Percentiles rank a stretch among this genome's conserved stretches.
Evolutionary conservation across 1,140 invertebrate genomes (phyloP).

Genomic region (Trichonephila inaurata): DNA sequence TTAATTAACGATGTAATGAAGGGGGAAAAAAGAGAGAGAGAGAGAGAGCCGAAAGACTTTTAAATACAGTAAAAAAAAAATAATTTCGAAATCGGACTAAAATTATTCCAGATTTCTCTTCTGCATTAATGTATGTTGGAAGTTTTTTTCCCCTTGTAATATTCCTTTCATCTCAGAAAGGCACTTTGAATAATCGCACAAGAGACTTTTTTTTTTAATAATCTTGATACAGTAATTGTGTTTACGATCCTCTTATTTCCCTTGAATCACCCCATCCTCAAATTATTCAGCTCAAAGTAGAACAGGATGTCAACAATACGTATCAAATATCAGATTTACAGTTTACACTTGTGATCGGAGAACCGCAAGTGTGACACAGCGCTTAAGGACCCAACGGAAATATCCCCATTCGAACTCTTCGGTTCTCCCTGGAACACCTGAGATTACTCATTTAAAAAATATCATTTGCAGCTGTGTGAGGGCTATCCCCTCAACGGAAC

Average conservation of each 20-base stretch:
- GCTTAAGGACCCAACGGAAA: not conserved
- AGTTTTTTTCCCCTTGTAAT: too few relatives aligned
- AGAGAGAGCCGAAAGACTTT: too few relatives aligned
- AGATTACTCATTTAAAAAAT: conserved; percentile 30
- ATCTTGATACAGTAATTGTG: not conserved
- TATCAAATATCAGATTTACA: not conserved
- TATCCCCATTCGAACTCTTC: not conserved
- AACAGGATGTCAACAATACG: conserved; percentile 26
- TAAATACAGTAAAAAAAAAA: too few relatives aligned
- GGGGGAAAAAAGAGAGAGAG: too few relatives aligned
- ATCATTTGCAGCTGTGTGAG: not conserved
- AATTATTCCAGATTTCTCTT: too few relatives aligned
- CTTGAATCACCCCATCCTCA: not conserved
- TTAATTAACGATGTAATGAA: too few relatives aligned
- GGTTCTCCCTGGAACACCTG: conserved; percentile 11
- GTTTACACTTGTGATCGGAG: not conserved
- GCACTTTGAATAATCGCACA: too few relatives aligned
- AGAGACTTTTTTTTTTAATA: too few relatives aligned
- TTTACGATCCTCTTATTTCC: not conserved
- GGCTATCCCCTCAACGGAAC: conserved; percentile 24
- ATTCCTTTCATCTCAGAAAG: too few relatives aligned
- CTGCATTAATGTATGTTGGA: too few relatives aligned
- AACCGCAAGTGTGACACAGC: conserved; percentile 33
- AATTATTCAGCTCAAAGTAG: not conserved
- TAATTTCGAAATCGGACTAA: too few relatives aligned